phyloP scores from a whole-genome alignment of 1,140 invertebrate species.

The Ditylenchus dipsaci region DNA sequence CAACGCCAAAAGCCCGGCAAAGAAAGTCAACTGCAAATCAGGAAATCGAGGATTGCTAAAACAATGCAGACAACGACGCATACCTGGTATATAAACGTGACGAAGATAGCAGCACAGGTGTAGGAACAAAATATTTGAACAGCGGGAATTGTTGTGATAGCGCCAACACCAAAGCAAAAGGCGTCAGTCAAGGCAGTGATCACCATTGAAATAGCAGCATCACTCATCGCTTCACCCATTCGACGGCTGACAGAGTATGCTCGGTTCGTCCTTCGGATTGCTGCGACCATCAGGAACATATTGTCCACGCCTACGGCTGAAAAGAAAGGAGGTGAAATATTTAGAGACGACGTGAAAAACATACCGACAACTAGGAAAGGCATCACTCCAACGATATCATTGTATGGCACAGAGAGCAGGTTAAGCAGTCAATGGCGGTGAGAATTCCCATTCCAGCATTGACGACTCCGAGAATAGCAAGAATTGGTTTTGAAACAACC shows the following conservation, averaged over 20 bases:
- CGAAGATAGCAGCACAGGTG: slow-evolving; percentile 81
- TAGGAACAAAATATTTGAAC: slow-evolving; percentile 95
- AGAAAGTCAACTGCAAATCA: slow-evolving; percentile 49
- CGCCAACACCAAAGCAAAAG: slow-evolving; percentile 62
- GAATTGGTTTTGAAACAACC: slow-evolving; percentile 56
- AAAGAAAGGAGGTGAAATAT: slow-evolving; percentile 6
- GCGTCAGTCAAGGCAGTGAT: slow-evolving; percentile 63
- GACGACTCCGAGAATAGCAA: slow-evolving; percentile 64
- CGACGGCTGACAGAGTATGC: slow-evolving; percentile 31
- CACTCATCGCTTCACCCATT: slow-evolving; percentile 58
- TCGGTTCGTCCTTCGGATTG: slow-evolving; percentile 53
- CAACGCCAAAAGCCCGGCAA: slow-evolving; percentile 46
- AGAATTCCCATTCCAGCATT: slow-evolving; percentile 65
- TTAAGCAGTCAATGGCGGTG: slow-evolving; percentile 81
- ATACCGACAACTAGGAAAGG: slow-evolving; percentile 57
- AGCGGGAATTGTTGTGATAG: slow-evolving; percentile 56
- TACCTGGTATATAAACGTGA: slow-evolving; percentile 85
- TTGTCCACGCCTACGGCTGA: slow-evolving; percentile 63
- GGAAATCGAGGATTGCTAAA: neutral
- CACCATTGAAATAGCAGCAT: slow-evolving; percentile 61
- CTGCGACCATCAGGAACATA: slow-evolving; percentile 64
- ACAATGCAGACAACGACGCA: neutral
- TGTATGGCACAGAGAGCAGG: slow-evolving; percentile 71
- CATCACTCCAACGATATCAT: slow-evolving; percentile 58
- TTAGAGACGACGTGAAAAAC: slow-evolving; percentile 8